Evolutionary conservation across 2,113 vertebrate genomes (phyloP).

Genomic region (Colossoma macropomum): DNA sequence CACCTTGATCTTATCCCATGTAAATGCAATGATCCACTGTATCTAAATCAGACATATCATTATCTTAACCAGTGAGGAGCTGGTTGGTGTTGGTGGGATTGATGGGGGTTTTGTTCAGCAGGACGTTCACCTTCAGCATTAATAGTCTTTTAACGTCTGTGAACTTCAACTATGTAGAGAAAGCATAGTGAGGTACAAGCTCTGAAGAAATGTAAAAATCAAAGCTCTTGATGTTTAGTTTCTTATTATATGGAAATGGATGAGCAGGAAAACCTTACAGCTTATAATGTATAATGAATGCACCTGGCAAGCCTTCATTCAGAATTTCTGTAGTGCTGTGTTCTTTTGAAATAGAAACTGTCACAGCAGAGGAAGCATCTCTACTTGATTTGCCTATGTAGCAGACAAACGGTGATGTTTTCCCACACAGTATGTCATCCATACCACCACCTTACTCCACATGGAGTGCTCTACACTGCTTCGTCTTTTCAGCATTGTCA

Average conservation of each 20-base stretch:
- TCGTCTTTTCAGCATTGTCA: not conserved
- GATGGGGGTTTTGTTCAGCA: not conserved
- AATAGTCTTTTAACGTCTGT: not conserved
- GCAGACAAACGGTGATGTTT: not conserved
- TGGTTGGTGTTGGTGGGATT: not conserved
- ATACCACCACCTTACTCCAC: not conserved
- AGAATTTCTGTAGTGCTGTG: not conserved
- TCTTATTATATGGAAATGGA: not conserved
- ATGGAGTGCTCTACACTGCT: not conserved
- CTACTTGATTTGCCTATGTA: not conserved
- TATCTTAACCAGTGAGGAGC: not conserved
- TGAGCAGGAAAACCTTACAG: not conserved
- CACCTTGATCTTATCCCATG: not conserved
- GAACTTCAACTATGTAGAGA: not conserved
- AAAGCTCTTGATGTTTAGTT: not conserved
- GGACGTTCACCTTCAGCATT: not conserved
- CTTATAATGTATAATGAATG: slow-evolving; percentile 1
- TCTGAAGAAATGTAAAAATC: not conserved
- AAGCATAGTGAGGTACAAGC: not conserved
- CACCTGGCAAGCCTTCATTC: not conserved
- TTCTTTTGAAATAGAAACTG: not conserved
- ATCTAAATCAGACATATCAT: not conserved
- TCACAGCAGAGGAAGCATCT: not conserved
- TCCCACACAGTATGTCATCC: not conserved
- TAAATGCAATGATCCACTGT: not conserved